phyloP scores from a whole-genome alignment of 2,797 vertebrate genomes.

The Sternarchorhynchus goeldii region DNA sequence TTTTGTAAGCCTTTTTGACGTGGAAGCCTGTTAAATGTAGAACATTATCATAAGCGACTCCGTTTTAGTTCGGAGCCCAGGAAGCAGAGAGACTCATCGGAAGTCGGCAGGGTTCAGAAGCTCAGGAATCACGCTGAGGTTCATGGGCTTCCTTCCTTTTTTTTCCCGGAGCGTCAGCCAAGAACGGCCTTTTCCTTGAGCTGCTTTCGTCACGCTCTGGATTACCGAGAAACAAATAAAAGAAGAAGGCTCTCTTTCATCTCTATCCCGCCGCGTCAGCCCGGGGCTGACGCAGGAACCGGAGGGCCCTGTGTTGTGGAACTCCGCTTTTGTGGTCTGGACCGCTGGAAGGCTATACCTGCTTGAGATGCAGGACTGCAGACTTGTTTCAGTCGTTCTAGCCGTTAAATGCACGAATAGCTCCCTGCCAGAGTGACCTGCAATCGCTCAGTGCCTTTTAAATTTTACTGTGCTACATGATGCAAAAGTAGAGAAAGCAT shows the following conservation, averaged over 20 bases:
- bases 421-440: not conserved
- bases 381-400: not conserved
- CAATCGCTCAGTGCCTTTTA: not conserved
- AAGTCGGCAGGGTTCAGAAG: slow-evolving; percentile 21
- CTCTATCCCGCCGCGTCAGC: slow-evolving; percentile 5
- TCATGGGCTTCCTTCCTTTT: slow-evolving; percentile 40
- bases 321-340: slow-evolving; percentile 29
- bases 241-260: slow-evolving; percentile 41
- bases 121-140: not conserved
- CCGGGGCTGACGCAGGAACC: slow-evolving; percentile 16
- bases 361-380: slow-evolving; percentile 16
- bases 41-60: not conserved
- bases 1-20: not conserved
- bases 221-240: slow-evolving; percentile 49
- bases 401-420: not conserved
- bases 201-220: slow-evolving; percentile 45
- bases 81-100: not conserved
- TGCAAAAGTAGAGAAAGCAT: not conserved
- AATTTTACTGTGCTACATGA: not conserved
- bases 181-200: slow-evolving; percentile 36
- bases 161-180: slow-evolving; percentile 12
- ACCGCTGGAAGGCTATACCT: slow-evolving; percentile 22
- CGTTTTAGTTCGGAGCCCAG: not conserved
- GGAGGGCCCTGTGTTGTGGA: slow-evolving; percentile 5
- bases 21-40: not conserved